Percentiles rank a stretch among this genome's conserved stretches.
Conservation (phyloP, 2,113 vertebrate species). For the Pithys albifrons region DNA sequence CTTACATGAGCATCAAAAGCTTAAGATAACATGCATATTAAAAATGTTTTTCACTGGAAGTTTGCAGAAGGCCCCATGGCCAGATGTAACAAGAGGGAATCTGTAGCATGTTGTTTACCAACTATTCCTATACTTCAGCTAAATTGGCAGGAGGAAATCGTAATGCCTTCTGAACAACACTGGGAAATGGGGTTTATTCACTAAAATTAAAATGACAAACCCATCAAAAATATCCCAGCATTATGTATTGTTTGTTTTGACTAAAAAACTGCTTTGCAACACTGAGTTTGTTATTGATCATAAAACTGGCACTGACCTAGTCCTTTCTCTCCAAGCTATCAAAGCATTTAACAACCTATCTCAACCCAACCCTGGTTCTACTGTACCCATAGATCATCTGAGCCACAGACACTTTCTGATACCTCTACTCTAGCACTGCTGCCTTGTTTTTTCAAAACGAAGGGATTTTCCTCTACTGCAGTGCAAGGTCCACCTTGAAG, state of each 20-base stretch:
- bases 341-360: neutral
- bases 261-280: neutral
- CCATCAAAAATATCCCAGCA: neutral
- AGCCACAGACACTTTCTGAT: neutral
- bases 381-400: neutral
- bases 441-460: neutral
- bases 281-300: neutral
- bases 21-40: conserved; percentile 31
- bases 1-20: conserved; percentile 51
- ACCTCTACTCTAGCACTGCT: neutral
- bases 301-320: neutral
- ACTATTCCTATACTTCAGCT: neutral
- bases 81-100: conserved; percentile 5
- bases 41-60: conserved; percentile 26
- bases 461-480: neutral
- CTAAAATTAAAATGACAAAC: neutral
- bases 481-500: neutral
- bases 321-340: neutral
- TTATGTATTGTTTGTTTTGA: neutral
- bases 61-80: conserved; percentile 4
- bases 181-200: neutral
- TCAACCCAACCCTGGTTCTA: neutral
- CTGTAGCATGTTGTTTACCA: neutral
- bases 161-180: neutral
- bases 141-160: neutral